These are phyloP conservation scores for Chrysodeixis includens DNA, from an alignment of 2,888 invertebrate species.

Conservation along the genomic window DNA sequence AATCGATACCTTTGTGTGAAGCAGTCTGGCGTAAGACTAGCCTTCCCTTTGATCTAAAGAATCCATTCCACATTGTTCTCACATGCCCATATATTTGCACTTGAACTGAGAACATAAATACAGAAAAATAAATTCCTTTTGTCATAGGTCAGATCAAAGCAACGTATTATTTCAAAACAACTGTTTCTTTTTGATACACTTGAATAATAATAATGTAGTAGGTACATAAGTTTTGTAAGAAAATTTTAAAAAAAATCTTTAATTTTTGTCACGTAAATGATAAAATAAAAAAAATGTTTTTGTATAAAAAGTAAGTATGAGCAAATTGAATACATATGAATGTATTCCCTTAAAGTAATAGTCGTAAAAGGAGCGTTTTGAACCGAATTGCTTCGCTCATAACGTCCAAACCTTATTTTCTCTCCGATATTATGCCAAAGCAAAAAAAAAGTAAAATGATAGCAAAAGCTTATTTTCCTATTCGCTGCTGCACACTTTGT, in stretches of 20 bases:
- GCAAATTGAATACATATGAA: neutral
- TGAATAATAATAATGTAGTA: too few relatives aligned
- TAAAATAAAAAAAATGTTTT: neutral
- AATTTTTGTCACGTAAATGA: neutral
- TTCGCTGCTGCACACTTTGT: neutral
- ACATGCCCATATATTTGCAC: neutral
- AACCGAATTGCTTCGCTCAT: constrained; percentile 1
- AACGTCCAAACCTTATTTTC: constrained; percentile 3
- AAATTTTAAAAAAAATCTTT: too few relatives aligned
- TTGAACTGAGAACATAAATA: neutral
- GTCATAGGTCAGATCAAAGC: neutral
- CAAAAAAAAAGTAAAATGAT: neutral
- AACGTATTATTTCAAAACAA: neutral
- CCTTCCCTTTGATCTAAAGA: neutral
- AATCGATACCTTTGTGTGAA: neutral
- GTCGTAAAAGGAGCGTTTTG: neutral
- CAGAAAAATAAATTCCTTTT: neutral
- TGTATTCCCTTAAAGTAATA: neutral
- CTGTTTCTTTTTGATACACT: neutral
- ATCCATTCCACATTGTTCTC: neutral
- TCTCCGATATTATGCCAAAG: neutral
- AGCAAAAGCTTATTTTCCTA: neutral
- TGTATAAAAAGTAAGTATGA: neutral
- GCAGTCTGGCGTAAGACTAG: neutral
- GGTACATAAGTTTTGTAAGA: too few relatives aligned